Percentiles rank a stretch among this genome's conserved stretches.
These are phyloP conservation scores for Vesta saturnalis DNA, from an alignment of 2,888 invertebrate genomes.

Conservation along the genomic window DNA sequence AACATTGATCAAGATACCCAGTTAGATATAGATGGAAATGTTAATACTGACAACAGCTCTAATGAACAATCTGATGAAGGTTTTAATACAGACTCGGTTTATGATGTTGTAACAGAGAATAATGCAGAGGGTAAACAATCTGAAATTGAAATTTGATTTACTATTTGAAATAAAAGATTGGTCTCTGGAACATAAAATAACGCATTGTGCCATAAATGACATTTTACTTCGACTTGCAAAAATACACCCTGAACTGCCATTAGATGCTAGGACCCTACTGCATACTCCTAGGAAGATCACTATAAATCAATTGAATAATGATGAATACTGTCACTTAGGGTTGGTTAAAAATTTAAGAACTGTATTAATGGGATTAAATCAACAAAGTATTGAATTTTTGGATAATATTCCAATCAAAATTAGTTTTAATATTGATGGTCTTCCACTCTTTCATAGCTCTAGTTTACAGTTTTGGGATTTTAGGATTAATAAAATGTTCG, in stretches of 20 bases:
- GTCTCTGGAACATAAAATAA: not conserved
- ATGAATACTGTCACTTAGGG: not conserved
- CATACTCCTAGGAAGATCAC: not conserved
- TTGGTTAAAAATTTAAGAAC: not conserved
- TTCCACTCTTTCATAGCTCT: no score
- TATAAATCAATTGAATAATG: not conserved
- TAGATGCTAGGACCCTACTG: not conserved
- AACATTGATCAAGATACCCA: no score
- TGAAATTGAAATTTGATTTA: no score
- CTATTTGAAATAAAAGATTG: not conserved
- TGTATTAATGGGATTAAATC: no score
- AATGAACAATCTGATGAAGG: no score
- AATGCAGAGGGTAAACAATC: no score
- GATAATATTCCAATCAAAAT: not conserved
- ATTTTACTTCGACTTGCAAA: not conserved
- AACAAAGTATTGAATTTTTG: not conserved
- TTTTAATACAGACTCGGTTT: no score
- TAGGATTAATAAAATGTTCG: not conserved
- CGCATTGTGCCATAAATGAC: not conserved
- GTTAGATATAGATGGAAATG: no score
- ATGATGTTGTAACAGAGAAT: no score
- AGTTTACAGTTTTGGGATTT: not conserved
- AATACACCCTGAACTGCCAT: not conserved
- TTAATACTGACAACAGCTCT: no score
- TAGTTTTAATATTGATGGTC: not conserved